phyloP scores from a whole-genome alignment of 37 sponge, comb jelly and placozoan species.

The Crambe crambe region DNA sequence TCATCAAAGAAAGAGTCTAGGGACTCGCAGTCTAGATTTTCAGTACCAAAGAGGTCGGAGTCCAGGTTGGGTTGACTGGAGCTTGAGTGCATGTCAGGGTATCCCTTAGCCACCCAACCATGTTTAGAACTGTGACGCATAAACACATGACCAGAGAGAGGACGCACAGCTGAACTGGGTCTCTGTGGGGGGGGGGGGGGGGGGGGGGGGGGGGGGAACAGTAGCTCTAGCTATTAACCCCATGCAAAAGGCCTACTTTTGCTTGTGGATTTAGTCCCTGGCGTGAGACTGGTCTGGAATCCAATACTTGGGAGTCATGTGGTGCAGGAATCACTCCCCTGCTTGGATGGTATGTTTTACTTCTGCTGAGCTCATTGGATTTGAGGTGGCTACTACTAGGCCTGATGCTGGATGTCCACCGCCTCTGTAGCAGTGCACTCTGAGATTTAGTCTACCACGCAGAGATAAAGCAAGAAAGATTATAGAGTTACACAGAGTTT shows the following conservation, averaged over 20 bases:
- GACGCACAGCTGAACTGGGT: conserved; percentile 57
- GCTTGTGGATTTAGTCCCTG: not conserved
- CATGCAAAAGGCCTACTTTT: too few species aligned
- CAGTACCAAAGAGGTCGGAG: not conserved
- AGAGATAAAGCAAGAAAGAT: not conserved
- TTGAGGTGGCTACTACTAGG: not conserved
- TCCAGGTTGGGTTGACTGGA: conserved; percentile 2
- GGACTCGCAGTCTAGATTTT: conserved; percentile 11
- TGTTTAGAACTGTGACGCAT: conserved; percentile 47
- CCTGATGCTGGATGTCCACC: not conserved
- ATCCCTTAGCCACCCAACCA: conserved; percentile 66
- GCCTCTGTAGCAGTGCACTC: not conserved
- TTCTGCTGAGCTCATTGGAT: too few species aligned
- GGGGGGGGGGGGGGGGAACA: too few species aligned
- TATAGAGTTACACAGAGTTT: not conserved
- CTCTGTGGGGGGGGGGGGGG: too few species aligned
- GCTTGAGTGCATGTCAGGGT: conserved; percentile 2
- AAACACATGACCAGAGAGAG: conserved; percentile 71
- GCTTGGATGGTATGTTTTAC: too few species aligned
- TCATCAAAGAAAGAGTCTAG: conserved; percentile 65
- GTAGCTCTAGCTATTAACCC: not conserved
- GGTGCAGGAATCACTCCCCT: not conserved
- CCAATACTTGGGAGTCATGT: not conserved
- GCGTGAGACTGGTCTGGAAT: not conserved
- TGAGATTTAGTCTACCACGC: not conserved